phyloP scores from a whole-genome alignment of 2,888 invertebrate species.

The Eretmocerus hayati region DNA sequence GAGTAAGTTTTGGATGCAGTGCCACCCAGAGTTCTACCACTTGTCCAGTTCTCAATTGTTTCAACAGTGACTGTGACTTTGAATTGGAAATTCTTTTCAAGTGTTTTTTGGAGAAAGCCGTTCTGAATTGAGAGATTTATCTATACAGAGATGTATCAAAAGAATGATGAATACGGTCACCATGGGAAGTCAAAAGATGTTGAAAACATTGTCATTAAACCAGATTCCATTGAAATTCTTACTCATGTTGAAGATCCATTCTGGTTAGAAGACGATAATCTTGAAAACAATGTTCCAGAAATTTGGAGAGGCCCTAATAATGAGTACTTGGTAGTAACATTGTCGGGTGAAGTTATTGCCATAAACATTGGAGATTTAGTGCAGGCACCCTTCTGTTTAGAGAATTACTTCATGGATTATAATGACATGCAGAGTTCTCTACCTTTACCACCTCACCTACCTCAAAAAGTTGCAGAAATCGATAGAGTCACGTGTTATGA shows the following conservation, averaged over 20 bases:
- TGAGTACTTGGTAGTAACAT: slow-evolving; percentile 14
- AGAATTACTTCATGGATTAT: slow-evolving; percentile 22
- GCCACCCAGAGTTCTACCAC: too few relatives aligned
- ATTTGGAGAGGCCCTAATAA: neutral
- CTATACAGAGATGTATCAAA: too few relatives aligned
- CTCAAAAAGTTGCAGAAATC: slow-evolving; percentile 13
- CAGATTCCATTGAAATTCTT: slow-evolving; percentile 20
- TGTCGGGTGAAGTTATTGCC: slow-evolving; percentile 18
- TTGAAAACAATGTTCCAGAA: slow-evolving; percentile 7
- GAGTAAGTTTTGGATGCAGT: too few relatives aligned
- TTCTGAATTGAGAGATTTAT: too few relatives aligned
- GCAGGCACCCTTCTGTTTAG: slow-evolving; percentile 24
- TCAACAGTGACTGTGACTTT: too few relatives aligned
- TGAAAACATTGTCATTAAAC: slow-evolving; percentile 24
- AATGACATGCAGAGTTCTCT: slow-evolving; percentile 13
- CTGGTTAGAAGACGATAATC: slow-evolving; percentile 9
- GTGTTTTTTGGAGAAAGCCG: too few relatives aligned
- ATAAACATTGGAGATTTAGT: slow-evolving; percentile 20
- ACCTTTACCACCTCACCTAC: neutral
- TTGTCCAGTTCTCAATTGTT: too few relatives aligned
- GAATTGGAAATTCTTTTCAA: too few relatives aligned
- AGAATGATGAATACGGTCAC: too few relatives aligned
- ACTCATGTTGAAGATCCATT: slow-evolving; percentile 14
- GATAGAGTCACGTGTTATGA: slow-evolving; percentile 22
- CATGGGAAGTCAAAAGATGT: slow-evolving; percentile 20